Evolutionary conservation across 1,140 invertebrate species (phyloP).

Genomic region (Drosophila trapezifrons): DNA sequence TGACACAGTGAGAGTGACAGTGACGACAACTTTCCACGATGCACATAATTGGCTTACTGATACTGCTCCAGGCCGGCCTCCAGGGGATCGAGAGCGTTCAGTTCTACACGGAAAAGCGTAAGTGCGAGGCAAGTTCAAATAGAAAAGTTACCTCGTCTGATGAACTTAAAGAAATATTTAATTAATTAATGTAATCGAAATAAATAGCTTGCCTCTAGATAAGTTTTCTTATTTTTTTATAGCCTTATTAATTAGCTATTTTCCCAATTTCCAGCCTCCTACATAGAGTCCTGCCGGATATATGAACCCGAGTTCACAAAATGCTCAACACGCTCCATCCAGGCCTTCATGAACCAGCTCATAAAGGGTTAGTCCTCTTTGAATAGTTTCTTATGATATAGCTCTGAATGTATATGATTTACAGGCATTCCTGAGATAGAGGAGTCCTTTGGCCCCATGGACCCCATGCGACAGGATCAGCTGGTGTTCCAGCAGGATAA

Average conservation of each 20-base stretch:
- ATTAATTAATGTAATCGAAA: conserved; percentile 28
- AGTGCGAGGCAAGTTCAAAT: conserved; percentile 27
- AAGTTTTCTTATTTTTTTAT: background rate
- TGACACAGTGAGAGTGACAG: conserved; percentile 30
- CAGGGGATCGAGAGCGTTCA: conserved; percentile 83
- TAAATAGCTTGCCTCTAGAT: background rate
- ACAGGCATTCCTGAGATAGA: conserved; percentile 66
- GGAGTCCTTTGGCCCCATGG: conserved; percentile 76
- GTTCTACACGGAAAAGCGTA: conserved; percentile 71
- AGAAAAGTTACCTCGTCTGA: too few species aligned
- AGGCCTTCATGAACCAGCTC: conserved; percentile 86
- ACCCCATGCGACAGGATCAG: conserved; percentile 67
- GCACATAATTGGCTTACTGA: conserved; percentile 55
- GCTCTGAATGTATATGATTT: background rate
- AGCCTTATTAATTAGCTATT: background rate
- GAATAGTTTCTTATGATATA: too few species aligned
- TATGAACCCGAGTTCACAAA: conserved; percentile 86
- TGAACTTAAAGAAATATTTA: background rate
- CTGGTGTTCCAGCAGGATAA: conserved; percentile 55
- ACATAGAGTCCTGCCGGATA: conserved; percentile 87
- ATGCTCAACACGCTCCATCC: conserved; percentile 86
- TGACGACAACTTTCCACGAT: conserved; percentile 21
- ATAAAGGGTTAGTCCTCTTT: conserved; percentile 78
- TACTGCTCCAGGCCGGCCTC: conserved; percentile 86
- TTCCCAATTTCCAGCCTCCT: conserved; percentile 85